A percentile compares a stretch with the other conserved stretches of the same genome.
Evolutionary conservation across 2,113 vertebrate species (phyloP).

Genomic region (Propithecus coquereli): DNA sequence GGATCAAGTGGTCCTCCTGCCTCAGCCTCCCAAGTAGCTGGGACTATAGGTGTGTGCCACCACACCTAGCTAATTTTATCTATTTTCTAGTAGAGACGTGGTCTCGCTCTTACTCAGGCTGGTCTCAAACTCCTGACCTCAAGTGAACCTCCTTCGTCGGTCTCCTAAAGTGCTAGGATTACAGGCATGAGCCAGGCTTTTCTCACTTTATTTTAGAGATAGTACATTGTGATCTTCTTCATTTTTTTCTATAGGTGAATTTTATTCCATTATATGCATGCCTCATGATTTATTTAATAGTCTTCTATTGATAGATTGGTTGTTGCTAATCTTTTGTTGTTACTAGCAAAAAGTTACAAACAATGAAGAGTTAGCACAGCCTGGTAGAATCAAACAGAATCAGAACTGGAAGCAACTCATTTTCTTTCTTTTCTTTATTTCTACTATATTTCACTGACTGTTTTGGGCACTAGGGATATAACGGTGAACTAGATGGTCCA

Average conservation of each 20-base stretch:
- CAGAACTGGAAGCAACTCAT: neutral
- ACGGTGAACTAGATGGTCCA: neutral
- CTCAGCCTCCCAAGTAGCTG: too few species aligned
- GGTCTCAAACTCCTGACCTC: too few species aligned
- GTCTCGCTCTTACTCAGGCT: too few species aligned
- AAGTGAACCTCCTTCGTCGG: too few species aligned
- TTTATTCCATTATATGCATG: neutral
- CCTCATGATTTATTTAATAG: neutral
- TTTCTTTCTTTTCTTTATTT: neutral
- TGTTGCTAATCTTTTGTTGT: neutral
- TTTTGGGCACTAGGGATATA: neutral
- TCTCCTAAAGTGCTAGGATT: too few species aligned
- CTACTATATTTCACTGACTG: neutral
- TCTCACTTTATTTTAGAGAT: neutral
- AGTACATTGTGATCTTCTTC: neutral
- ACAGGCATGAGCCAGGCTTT: neutral
- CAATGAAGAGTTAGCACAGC: neutral
- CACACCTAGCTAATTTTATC: too few species aligned
- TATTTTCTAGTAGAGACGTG: too few species aligned
- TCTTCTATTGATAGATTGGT: neutral
- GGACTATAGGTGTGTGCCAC: too few species aligned
- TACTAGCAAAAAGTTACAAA: neutral
- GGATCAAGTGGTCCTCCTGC: too few species aligned
- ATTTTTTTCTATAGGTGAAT: neutral
- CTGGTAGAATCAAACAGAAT: neutral